Conservation (phyloP, 2,797 vertebrate genomes). For the Sebastolobus alascanus region DNA sequence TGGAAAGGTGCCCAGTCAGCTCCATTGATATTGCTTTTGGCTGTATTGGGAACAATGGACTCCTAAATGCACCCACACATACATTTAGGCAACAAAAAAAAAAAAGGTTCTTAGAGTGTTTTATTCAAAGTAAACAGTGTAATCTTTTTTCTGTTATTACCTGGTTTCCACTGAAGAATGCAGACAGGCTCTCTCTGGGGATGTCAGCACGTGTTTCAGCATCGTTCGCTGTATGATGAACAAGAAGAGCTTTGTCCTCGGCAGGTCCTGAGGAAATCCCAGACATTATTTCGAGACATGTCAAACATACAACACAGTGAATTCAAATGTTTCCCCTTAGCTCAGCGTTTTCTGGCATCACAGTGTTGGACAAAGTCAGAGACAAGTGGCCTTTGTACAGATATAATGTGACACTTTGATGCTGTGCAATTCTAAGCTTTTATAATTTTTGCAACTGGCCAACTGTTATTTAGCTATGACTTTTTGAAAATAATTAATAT, state of each 20-base stretch:
- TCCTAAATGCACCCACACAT: constrained; percentile 22
- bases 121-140: background rate
- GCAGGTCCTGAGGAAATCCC: constrained; percentile 34
- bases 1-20: constrained; percentile 70
- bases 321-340: background rate
- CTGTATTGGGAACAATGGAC: constrained; percentile 51
- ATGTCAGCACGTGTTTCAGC: background rate
- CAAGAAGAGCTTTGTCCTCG: background rate
- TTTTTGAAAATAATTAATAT: background rate
- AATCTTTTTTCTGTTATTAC: constrained; percentile 23
- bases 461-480: background rate
- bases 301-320: background rate
- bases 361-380: background rate
- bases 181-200: constrained; percentile 5
- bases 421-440: background rate
- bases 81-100: background rate
- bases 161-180: constrained; percentile 23
- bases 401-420: background rate
- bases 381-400: constrained; percentile 1
- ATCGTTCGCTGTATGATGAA: background rate
- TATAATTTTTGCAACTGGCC: background rate
- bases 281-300: constrained; percentile 17
- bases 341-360: constrained; percentile 1
- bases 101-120: background rate
- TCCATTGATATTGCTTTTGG: constrained; percentile 56